Conservation (phyloP, 1,140 invertebrate species). For the Lepidotrigona ventralis region DNA sequence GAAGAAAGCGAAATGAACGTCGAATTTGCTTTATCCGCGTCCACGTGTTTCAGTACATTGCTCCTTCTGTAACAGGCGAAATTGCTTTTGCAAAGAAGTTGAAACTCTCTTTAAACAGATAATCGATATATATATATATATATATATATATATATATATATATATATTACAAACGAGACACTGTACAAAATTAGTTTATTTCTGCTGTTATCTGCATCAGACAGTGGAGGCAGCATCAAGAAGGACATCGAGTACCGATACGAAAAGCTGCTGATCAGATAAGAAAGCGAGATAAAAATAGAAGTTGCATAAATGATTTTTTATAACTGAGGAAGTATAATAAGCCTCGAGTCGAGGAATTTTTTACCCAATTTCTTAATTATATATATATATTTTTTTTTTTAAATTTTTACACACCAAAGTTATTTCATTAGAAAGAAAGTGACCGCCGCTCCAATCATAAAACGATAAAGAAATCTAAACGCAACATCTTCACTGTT, state of each 20-base stretch:
- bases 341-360: rapidly evolving
- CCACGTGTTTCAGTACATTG: neutral
- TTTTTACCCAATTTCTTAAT: neutral
- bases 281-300: conserved; percentile 7
- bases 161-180: neutral
- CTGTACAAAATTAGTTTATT: neutral
- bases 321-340: no score
- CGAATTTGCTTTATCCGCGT: conserved; percentile 3
- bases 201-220: neutral
- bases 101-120: neutral
- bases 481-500: neutral
- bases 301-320: neutral
- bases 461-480: neutral
- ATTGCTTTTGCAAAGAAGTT: neutral
- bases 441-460: neutral
- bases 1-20: conserved; percentile 17
- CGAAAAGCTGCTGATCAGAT: conserved; percentile 1
- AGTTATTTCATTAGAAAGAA: neutral
- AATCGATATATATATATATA: neutral
- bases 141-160: no score
- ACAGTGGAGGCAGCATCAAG: neutral
- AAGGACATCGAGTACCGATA: neutral
- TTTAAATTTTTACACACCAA: neutral
- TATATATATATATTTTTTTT: neutral
- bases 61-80: neutral